Base-by-base conservation (phyloP, 2,888 invertebrate species). In the Chironomus tentans region DNA sequence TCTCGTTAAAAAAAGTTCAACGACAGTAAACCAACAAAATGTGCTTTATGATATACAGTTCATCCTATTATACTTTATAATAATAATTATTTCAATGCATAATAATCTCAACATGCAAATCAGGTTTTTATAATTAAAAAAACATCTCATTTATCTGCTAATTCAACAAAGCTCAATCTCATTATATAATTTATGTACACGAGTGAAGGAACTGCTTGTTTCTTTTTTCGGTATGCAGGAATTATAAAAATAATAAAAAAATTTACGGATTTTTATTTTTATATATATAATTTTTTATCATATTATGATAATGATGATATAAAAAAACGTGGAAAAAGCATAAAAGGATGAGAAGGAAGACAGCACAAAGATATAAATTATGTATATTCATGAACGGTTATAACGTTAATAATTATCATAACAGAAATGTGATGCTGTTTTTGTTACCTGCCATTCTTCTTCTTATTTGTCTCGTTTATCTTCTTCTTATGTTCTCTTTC, bases 121-220 rank as follows among this genome's bases (percentile, higher is more conserved):
- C 56, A 56, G 56, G 56, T 56, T 56, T 38, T 56, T 2, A 56
- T 56, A 56, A 56, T 56, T 56, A 56, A 56, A 38, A 70, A 71
- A 56, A 71, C 15, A 28, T 15, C 46, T 72, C 61, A 28, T 65
- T 65, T 13, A 22, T 21, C 24, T 65, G 28, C n/a, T 61, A 73
- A 73, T 61, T 62, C 72, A 15, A 73, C 72, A 62, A 73, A 73
- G 56, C 71, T 48, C 22, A 13, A n/a, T 24, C 65, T 65, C 65
- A 24, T 65, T 56, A 56, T 56, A 18, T 18, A 18, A 56, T 56
- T 56, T 38, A 38, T 38, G 38, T 38, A 38, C 38, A 38, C 1
- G 28, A 28, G 5, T n/a, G 38, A 38, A 38, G 38, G 38, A 38
- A 38, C 10, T 38, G 38, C 38, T 38, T 38, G 38, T 38, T 38